These are phyloP conservation scores for Eurois occulta DNA, from an alignment of 2,888 invertebrate genomes.

Conservation along the genomic window DNA sequence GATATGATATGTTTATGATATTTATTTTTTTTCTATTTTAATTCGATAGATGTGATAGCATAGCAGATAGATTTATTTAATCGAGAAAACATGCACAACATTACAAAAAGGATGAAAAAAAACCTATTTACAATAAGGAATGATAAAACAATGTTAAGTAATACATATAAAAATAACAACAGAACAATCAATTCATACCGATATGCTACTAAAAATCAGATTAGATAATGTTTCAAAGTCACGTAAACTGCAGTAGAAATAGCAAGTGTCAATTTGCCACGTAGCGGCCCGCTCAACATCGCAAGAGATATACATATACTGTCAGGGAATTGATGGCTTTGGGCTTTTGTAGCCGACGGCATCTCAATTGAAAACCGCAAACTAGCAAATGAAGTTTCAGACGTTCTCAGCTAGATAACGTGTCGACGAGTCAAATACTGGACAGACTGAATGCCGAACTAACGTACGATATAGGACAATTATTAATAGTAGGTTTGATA, in stretches of 20 bases:
- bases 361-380: slow-evolving; percentile 58
- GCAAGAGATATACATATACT: no score
- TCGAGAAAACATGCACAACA: no score
- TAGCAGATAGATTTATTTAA: neutral
- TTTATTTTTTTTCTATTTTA: no score
- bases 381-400: slow-evolving; percentile 53
- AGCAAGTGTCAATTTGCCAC: slow-evolving; percentile 32
- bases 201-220: neutral
- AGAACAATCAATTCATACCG: neutral
- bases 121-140: no score
- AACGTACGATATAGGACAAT: neutral
- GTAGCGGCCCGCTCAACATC: no score
- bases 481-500: neutral
- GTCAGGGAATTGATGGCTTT: slow-evolving; percentile 51
- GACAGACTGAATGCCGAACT: neutral
- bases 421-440: slow-evolving; percentile 14
- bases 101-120: no score
- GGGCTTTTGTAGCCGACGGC: slow-evolving; percentile 43
- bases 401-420: slow-evolving; percentile 34
- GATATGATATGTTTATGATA: no score
- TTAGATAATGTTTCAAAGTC: neutral
- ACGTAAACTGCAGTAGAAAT: slow-evolving; percentile 3
- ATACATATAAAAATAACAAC: neutral
- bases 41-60: neutral
- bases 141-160: no score